Base-by-base conservation (phyloP, 2,113 vertebrate species). In the Lynx canadensis region DNA sequence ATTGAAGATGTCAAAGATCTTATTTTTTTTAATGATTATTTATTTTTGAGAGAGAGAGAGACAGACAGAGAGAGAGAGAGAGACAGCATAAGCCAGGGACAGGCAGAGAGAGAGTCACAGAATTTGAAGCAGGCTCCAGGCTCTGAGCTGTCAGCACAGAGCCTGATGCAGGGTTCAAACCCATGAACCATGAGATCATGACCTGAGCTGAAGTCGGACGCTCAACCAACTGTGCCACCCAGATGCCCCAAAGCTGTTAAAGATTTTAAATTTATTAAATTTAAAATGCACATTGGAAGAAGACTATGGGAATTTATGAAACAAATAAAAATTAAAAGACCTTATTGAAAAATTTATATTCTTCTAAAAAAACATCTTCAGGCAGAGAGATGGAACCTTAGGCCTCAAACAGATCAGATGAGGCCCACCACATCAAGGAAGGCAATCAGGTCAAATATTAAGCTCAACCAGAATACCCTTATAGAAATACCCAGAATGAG, bases 251-350 rank as follows among this genome's bases (percentile, higher is more conserved):
- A 41, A 95, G 19, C 74, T 80, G 52, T 65, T 21, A 95, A 97
- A 89, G 48, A 91, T 65, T 91, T 92, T 19, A 69, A 92, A 92
- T 92, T 65, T 78, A 66, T 88, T 84, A 92, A 76, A 7, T 7
- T 94, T 63, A 90, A 96, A 94, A 89, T 90, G 21, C 13, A 94
- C 84, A n/a, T 66, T 84, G 10, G 27, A 91, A 92, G 41, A 65
- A 74, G 33, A 97, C 29, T 83, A 1, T 1, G 65, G 13, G 21
- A 73, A 57, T 27, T 92, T 83, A 80, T 60, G 23, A 12, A 50
- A 93, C 81, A 50, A 95, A 63, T 45, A 63, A 85, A 88, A 91
- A 63, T 36, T 36, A 92, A 36, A 16, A 85, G 31, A 50, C 4
- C 31, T 79, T 36, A 57, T 21, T 94, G 36, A 41, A 68, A 91